phyloP scores from a whole-genome alignment of 2,113 vertebrate species.

The Proterorhinus semilunaris region DNA sequence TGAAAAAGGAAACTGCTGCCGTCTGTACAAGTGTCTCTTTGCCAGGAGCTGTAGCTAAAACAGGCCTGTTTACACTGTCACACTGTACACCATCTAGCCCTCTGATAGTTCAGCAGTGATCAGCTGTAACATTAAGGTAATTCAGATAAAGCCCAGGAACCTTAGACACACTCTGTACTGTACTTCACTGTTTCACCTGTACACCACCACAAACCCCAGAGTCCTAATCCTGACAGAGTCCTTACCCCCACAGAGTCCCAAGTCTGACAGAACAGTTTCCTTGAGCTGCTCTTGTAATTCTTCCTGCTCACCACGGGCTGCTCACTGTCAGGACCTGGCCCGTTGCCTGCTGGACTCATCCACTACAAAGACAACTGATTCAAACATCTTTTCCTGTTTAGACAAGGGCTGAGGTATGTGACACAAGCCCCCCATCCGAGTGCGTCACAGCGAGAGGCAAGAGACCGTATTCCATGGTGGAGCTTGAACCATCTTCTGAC shows the following conservation, averaged over 20 bases:
- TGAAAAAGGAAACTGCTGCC: conserved; percentile 64
- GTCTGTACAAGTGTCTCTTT: conserved; percentile 57
- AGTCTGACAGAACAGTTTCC: conserved; percentile 34
- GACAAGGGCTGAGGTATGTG: conserved; percentile 68
- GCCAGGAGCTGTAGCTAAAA: conserved; percentile 35
- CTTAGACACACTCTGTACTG: no score
- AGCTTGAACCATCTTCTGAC: conserved; percentile 6
- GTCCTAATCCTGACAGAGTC: not conserved
- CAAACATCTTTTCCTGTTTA: conserved; percentile 73
- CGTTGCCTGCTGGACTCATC: conserved; percentile 46
- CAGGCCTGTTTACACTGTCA: not conserved
- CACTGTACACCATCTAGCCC: not conserved
- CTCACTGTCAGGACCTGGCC: conserved; percentile 43
- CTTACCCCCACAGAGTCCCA: not conserved
- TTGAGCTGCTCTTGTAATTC: conserved; percentile 6
- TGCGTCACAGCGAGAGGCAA: conserved; percentile 29
- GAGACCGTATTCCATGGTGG: conserved; percentile 20
- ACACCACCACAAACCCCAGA: not conserved
- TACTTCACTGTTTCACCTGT: no score
- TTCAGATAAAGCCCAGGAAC: no score
- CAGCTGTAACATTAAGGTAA: no score
- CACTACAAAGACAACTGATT: conserved; percentile 70
- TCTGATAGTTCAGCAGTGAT: no score
- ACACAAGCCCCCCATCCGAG: conserved; percentile 37
- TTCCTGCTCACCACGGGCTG: conserved; percentile 23